phyloP scores from a whole-genome alignment of 2,888 invertebrate species.

The Ichneumon xanthorius region DNA sequence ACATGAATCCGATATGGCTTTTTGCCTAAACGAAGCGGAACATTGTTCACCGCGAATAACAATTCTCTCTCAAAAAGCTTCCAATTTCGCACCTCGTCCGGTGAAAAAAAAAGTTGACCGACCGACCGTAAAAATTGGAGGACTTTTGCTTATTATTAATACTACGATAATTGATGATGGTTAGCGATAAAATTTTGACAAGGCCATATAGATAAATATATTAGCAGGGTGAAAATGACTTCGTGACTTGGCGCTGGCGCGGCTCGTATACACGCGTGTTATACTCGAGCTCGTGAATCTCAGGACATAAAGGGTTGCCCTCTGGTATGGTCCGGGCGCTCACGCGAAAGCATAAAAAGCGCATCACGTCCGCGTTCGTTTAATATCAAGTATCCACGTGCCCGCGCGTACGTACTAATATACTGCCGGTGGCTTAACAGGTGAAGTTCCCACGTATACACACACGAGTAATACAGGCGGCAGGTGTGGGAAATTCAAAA shows the following conservation, averaged over 20 bases:
- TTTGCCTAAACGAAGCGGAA: too few relatives aligned
- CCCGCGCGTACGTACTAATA: constrained; percentile 10
- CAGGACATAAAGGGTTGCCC: constrained; percentile 49
- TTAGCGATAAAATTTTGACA: neutral
- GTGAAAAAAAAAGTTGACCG: neutral
- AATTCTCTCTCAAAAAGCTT: too few relatives aligned
- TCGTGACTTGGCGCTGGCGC: neutral
- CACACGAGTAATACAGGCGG: neutral
- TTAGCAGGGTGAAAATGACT: constrained; percentile 13
- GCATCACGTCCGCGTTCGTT: constrained; percentile 65
- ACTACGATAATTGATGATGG: neutral
- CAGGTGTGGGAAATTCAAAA: constrained; percentile 52
- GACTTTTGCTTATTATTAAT: neutral
- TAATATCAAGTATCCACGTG: constrained; percentile 67
- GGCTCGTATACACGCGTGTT: constrained; percentile 28
- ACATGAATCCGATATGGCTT: too few relatives aligned
- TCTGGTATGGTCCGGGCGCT: neutral
- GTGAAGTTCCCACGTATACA: constrained; percentile 40
- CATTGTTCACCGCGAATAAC: too few relatives aligned
- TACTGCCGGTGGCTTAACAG: constrained; percentile 44
- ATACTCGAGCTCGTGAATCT: constrained; percentile 39
- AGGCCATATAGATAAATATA: constrained; percentile 4
- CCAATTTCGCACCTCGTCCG: too few relatives aligned
- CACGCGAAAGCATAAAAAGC: constrained; percentile 53
- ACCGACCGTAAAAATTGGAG: neutral